phyloP scores from a whole-genome alignment of 2,113 vertebrate genomes.

The Suricata suricatta region DNA sequence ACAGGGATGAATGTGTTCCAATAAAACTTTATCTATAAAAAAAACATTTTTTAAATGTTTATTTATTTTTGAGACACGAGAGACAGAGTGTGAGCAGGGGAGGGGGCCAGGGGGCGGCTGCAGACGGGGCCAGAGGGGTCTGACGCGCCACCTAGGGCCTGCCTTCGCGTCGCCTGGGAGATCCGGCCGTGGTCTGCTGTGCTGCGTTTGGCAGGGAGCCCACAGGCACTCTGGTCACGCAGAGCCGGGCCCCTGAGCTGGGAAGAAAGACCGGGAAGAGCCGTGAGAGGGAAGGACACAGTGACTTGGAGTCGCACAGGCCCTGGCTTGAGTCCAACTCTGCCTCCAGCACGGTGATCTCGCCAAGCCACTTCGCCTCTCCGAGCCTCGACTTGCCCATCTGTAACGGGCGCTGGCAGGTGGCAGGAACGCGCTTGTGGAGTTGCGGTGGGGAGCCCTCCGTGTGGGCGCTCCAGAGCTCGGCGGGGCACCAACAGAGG shows the following conservation, averaged over 20 bases:
- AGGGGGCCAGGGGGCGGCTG: not conserved
- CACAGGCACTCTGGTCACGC: not conserved
- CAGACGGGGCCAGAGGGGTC: not conserved
- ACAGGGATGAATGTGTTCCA: not conserved
- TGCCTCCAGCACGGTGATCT: not conserved
- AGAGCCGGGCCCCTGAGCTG: not conserved
- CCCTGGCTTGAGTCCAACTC: not conserved
- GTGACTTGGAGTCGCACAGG: not conserved
- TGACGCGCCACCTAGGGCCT: not conserved
- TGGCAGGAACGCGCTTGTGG: too few species aligned
- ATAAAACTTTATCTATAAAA: constrained; percentile 56
- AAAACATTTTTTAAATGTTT: not conserved
- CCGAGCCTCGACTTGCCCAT: not conserved
- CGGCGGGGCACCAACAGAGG: rapidly evolving
- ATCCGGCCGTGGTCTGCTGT: not conserved
- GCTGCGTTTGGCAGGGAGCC: not conserved
- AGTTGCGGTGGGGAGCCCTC: not conserved
- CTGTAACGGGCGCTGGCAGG: too few species aligned
- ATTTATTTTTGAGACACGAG: too few species aligned
- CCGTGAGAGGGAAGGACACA: not conserved
- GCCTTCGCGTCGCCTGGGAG: not conserved
- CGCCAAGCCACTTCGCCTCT: not conserved
- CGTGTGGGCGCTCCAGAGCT: not conserved
- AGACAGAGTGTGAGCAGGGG: too few species aligned
- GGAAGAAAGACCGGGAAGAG: not conserved